Evolutionary conservation across 1,140 invertebrate species (phyloP), one percentile per base, ranked within the genome.

Genomic region (Drosophila mojavensis): DNA sequence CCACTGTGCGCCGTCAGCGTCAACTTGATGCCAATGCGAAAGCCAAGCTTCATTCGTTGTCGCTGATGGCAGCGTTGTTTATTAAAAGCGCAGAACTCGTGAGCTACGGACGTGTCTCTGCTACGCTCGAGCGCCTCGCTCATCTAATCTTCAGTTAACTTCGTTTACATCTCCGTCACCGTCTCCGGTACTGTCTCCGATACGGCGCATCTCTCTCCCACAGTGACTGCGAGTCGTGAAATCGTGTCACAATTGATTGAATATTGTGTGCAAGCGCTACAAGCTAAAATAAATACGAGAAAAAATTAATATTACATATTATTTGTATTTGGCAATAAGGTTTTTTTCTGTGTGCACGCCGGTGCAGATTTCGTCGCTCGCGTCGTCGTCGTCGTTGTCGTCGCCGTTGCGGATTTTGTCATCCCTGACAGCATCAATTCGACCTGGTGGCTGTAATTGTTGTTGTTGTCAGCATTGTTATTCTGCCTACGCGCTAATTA

Each of bases 51-150:
- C 67, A 79, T 77, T 77, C 75, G 62, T 76, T 58, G 66, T 47
- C 77, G 69, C 41, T 60, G 72, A n/a, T 54, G 47, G 50, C 73
- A 67, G 68, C 84, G 54, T 80, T 73, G 84, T 88, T 88, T 88
- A 88, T 89, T 88, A 67, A 88, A 89, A 89, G 74, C 84, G 84
- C 84, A 88, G 85, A 88, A 89, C 75, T 82, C 84, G 84, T 89
- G 68, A 89, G 84, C 78, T 78, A 69, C 84, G 84, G 84, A 89
- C 84, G 84, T 89, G 84, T 89, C 80, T 89, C 41, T 62, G 71
- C 33, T 51, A 74, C 82, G 84, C 82, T 82, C 72, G 80, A 88
- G 66, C 79, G 79, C 83, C 78, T 66, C 79, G 72, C 68, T 71
- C 72, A 75, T 72, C 67, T 53, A 59, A 72, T 67, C 55, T 66